These are phyloP conservation scores for Heteromurus nitidus DNA, from an alignment of 2,888 invertebrate genomes.

Conservation along the genomic window DNA sequence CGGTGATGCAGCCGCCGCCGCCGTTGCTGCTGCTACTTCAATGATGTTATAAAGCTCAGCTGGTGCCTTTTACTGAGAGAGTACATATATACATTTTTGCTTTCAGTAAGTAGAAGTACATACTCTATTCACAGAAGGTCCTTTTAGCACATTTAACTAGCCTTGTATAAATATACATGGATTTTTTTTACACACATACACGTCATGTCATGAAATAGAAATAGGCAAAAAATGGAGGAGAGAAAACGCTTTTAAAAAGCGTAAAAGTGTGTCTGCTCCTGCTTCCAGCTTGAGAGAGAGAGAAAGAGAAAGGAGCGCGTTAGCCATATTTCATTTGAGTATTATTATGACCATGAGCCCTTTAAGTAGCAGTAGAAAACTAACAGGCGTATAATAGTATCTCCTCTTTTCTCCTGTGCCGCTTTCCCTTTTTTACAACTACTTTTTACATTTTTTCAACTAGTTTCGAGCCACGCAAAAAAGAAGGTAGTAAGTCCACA, in stretches of 20 bases:
- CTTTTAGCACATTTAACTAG: no score
- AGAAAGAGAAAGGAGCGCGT: constrained; percentile 17
- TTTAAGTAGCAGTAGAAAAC: constrained; percentile 40
- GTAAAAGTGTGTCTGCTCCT: constrained; percentile 16
- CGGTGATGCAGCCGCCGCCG: no score
- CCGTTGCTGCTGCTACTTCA: constrained; percentile 29
- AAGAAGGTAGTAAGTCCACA: constrained; percentile 2
- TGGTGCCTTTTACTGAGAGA: constrained; percentile 54
- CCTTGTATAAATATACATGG: no score
- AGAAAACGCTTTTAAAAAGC: background rate
- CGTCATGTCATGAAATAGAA: background rate
- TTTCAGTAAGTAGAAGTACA: no score
- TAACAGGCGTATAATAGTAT: constrained; percentile 35
- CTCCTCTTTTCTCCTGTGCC: no score
- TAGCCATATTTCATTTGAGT: constrained; percentile 54
- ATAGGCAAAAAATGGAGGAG: constrained; percentile 2
- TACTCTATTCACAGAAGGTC: no score
- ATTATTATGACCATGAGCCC: constrained; percentile 54
- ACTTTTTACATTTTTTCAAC: constrained; percentile 18
- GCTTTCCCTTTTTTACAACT: no score
- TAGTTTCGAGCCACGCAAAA: background rate
- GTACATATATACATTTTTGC: constrained; percentile 17
- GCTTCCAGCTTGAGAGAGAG: background rate
- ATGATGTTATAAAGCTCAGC: constrained; percentile 57
- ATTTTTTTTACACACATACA: constrained; percentile 1